phyloP scores from a whole-genome alignment of 2,888 invertebrate species.

The Fragum whitleyi region DNA sequence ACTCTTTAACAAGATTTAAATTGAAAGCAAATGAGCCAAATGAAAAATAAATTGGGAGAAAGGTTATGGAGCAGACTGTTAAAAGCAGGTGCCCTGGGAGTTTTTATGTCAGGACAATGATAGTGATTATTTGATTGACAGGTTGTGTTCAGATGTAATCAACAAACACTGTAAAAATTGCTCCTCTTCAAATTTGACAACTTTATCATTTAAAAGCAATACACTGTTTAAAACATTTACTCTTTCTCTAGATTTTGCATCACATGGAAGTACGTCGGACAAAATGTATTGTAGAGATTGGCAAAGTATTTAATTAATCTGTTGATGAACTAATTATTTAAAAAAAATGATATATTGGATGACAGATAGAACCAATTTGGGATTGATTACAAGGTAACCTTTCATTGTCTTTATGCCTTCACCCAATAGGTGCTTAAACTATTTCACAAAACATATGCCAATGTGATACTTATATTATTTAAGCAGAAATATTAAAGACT shows the following conservation, averaged over 20 bases:
- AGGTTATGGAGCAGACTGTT: neutral
- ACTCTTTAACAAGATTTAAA: too few relatives aligned
- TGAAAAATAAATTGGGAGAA: neutral
- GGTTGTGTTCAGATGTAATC: constrained; percentile 61
- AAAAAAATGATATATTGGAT: neutral
- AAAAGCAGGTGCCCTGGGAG: constrained; percentile 11
- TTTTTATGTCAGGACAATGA: neutral
- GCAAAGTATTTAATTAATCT: too few relatives aligned
- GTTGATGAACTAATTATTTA: too few relatives aligned
- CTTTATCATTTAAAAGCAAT: constrained; percentile 47
- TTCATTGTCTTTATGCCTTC: too few relatives aligned
- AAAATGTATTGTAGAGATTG: too few relatives aligned
- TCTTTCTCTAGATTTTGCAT: constrained; percentile 4
- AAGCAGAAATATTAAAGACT: too few relatives aligned
- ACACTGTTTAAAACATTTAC: neutral
- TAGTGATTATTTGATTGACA: constrained; percentile 53
- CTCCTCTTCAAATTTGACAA: constrained; percentile 42
- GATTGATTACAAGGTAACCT: neutral
- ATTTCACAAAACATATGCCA: too few relatives aligned
- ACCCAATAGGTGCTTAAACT: too few relatives aligned
- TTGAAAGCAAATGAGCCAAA: neutral
- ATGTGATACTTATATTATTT: too few relatives aligned
- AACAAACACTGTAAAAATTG: constrained; percentile 39
- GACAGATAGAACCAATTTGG: neutral
- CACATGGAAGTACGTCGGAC: too few relatives aligned